Conservation (phyloP, 2,888 invertebrate genomes). For the Bhutanitis thaidina region DNA sequence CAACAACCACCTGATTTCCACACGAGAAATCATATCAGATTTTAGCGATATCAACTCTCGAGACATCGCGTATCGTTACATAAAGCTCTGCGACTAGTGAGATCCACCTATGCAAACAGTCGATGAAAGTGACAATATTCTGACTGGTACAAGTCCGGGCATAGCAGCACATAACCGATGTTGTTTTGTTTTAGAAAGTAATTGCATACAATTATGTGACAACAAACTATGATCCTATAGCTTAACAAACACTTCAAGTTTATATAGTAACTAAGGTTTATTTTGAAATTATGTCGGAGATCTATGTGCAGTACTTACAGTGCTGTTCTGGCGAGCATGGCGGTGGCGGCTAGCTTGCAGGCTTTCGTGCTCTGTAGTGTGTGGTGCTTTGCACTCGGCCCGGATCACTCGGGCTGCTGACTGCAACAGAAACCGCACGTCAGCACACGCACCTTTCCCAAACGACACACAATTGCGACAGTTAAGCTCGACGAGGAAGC, state of each 20-base stretch:
- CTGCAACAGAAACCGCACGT: conserved; percentile 74
- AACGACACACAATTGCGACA: conserved; percentile 72
- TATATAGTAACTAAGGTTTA: too few relatives aligned
- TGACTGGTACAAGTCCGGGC: conserved; percentile 34
- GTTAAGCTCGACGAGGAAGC: conserved; percentile 75
- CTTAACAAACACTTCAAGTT: too few relatives aligned
- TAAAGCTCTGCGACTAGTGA: conserved; percentile 32
- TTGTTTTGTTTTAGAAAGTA: conserved; percentile 57
- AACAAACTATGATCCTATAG: too few relatives aligned
- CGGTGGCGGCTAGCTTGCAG: conserved; percentile 33
- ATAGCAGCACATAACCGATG: conserved; percentile 26
- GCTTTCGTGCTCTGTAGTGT: conserved; percentile 32
- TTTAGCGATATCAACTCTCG: conserved; percentile 45
- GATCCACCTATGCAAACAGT: conserved; percentile 44
- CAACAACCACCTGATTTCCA: conserved; percentile 73
- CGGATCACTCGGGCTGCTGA: conserved; percentile 57
- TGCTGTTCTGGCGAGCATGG: conserved; percentile 64
- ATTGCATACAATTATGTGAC: conserved; percentile 34
- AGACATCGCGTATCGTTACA: conserved; percentile 33
- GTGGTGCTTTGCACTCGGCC: conserved; percentile 45
- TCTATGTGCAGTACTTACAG: conserved; percentile 54
- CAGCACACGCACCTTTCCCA: conserved; percentile 75
- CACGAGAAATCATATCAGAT: conserved; percentile 63
- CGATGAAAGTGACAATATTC: conserved; percentile 52
- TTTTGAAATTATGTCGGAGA: too few relatives aligned